Base-by-base conservation (phyloP, 2,113 vertebrate species). In the Tragelaphus scriptus region DNA sequence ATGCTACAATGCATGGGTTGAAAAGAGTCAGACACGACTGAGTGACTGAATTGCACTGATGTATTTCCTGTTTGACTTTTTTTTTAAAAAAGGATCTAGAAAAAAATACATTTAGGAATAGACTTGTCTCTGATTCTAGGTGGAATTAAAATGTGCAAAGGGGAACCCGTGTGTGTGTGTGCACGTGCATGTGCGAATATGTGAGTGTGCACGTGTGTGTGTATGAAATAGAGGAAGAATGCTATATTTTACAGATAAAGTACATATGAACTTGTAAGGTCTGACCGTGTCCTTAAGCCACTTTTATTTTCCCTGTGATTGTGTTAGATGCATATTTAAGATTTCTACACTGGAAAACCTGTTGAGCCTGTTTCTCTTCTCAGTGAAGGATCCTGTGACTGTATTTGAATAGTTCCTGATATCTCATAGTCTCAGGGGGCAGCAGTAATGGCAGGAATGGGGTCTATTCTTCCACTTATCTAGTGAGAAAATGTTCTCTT, bases 151-250 rank as follows among this genome's bases (percentile, higher is more conserved):
- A 55, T 55, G 23, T 86, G 36, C 49, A 94, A 44, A 93, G 49
- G 61, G 40, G 61, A 4, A 15, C 21, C 8, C 30, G 17, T 63
- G 40, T 30, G 7, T 51, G 8, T 56, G 49, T 61, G 53, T 36
- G 17, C 1, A 0, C 0, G 1, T 0, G 2, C 65, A 36, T 23
- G n/a, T 71, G 68, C 10, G 11, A 12, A 71, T 71, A 71, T 71
- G 19, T 36, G 68, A 71, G 68, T 19, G 19, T 40, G 68, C n/a
- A 40, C 19, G 23, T 58, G 13, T 32, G 2, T 49, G 6, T 11
- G 2, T 11, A 8, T 23, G 25, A 55, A 21, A 44, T 15, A 56
- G 26, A 87, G 51, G 36, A 58, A 63, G 28, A 47, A 26, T 40
- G 15, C 21, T 65, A 0, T 55, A 49, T 59, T 82, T 97, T n/a